phyloP scores from a whole-genome alignment of 2,797 vertebrate species.

The Clarias platycephalus region DNA sequence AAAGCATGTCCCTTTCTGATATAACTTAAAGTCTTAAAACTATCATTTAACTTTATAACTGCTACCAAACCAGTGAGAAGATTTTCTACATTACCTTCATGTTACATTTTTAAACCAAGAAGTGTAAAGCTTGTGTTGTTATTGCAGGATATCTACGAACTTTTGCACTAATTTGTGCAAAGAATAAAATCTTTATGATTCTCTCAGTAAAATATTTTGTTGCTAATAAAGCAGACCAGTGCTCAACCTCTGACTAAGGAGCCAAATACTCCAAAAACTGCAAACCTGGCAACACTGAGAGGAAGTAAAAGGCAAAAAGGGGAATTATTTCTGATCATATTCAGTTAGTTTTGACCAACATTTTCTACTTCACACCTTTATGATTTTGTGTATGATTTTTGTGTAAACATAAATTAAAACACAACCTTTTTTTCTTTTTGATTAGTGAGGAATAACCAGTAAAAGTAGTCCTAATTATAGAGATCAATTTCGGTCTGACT shows the following conservation, averaged over 20 bases:
- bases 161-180: neutral
- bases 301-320: neutral
- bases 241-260: neutral
- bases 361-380: neutral
- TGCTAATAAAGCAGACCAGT: neutral
- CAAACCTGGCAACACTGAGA: neutral
- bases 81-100: neutral
- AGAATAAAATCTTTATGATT: neutral
- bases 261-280: neutral
- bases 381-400: neutral
- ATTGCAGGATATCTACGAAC: neutral
- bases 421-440: neutral
- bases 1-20: neutral
- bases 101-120: neutral
- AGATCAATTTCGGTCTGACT: neutral
- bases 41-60: neutral
- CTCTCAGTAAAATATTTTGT: neutral
- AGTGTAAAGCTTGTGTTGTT: neutral
- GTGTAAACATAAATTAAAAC: neutral
- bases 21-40: neutral
- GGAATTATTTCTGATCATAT: neutral
- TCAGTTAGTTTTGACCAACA: neutral
- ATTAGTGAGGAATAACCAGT: neutral
- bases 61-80: neutral
- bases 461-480: neutral